phyloP scores from a whole-genome alignment of 2,797 vertebrate genomes.

The Naso thynnoides region DNA sequence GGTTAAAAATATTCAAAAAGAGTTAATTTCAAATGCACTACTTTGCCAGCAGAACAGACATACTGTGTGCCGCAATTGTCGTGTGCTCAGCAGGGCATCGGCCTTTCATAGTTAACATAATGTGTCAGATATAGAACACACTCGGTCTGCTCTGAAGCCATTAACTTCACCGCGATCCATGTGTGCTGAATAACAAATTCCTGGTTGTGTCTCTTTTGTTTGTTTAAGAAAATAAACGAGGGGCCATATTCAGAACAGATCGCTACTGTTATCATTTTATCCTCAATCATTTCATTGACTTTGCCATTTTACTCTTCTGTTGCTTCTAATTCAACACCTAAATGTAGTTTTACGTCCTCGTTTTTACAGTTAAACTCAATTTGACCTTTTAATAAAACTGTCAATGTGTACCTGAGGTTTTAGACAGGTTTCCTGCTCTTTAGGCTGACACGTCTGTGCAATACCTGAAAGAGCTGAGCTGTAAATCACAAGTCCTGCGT shows the following conservation, averaged over 20 bases:
- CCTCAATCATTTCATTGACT: slow-evolving; percentile 4
- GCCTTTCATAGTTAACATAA: slow-evolving; percentile 38
- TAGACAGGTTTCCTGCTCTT: background rate
- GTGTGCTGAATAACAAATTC: slow-evolving; percentile 37
- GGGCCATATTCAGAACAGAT: slow-evolving; percentile 4
- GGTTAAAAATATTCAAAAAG: too few relatives aligned
- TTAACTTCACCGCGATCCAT: slow-evolving; percentile 42
- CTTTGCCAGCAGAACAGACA: slow-evolving; percentile 44
- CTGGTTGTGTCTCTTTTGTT: slow-evolving; percentile 4
- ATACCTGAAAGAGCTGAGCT: slow-evolving; percentile 6
- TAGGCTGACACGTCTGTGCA: background rate
- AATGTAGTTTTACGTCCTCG: background rate
- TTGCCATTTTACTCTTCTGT: slow-evolving; percentile 12
- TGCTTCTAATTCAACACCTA: background rate
- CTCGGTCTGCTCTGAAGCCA: slow-evolving; percentile 13
- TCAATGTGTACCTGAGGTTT: background rate
- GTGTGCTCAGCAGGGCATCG: slow-evolving; percentile 34
- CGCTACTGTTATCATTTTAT: slow-evolving; percentile 3
- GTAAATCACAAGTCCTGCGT: slow-evolving; percentile 1
- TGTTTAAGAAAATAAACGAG: slow-evolving; percentile 24
- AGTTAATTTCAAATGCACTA: slow-evolving; percentile 39
- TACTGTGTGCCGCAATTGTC: slow-evolving; percentile 42
- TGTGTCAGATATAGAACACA: slow-evolving; percentile 40
- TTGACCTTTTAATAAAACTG: background rate
- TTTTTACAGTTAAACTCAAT: background rate